Evolutionary conservation across 2,888 invertebrate genomes (phyloP).

Genomic region (Sinelater perroti): DNA sequence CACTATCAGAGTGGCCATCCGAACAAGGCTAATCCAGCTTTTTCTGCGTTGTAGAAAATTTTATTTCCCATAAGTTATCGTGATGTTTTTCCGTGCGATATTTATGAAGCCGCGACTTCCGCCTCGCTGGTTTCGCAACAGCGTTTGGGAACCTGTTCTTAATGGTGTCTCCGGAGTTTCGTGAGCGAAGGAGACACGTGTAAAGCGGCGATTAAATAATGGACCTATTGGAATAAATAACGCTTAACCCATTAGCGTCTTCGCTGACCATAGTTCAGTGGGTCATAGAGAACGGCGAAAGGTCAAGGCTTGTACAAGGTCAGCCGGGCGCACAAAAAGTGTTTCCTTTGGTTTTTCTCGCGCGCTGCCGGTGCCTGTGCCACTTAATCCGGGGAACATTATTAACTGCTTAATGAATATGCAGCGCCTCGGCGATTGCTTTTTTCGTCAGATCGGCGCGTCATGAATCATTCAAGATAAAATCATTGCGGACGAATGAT

Average conservation of each 20-base stretch:
- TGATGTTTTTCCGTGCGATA: no score
- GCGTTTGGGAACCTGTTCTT: no score
- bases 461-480: constrained; percentile 29
- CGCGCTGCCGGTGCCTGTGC: constrained; percentile 16
- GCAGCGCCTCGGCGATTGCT: constrained; percentile 13
- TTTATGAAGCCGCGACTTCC: no score
- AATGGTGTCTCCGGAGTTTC: constrained; percentile 17
- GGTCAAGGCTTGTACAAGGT: constrained; percentile 48
- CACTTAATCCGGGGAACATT: constrained; percentile 30
- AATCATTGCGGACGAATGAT: constrained; percentile 14
- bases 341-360: constrained; percentile 22
- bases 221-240: constrained; percentile 36
- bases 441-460: constrained; percentile 15
- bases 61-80: no score
- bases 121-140: no score
- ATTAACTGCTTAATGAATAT: constrained; percentile 28
- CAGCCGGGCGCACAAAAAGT: constrained; percentile 35
- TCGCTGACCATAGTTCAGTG: constrained; percentile 42
- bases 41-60: no score
- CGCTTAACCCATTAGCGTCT: constrained; percentile 42
- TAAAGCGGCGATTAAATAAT: constrained; percentile 36
- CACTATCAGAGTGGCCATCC: no score
- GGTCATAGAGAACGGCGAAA: constrained; percentile 44
- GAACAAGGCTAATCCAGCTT: no score
- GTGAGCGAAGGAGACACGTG: constrained; percentile 26